phyloP scores from a whole-genome alignment of 2,797 vertebrate species.

The Mormyrus proboscirostris region DNA sequence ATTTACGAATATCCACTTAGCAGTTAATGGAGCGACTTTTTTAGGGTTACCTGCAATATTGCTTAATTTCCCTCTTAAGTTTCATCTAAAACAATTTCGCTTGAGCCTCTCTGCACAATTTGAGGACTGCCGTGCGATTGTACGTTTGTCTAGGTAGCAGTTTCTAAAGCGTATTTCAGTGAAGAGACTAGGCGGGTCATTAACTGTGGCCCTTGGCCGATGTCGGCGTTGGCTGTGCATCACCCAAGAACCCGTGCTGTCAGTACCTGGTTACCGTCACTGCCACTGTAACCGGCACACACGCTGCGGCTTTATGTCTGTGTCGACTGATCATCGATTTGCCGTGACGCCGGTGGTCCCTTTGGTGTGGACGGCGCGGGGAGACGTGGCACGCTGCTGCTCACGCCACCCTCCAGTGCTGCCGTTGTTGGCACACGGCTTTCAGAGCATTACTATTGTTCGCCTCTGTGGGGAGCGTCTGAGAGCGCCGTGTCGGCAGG shows the following conservation, averaged over 20 bases:
- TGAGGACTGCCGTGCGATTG: neutral
- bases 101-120: neutral
- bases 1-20: neutral
- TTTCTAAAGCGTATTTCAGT: neutral
- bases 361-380: neutral
- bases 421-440: neutral
- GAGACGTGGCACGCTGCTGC: neutral
- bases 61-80: neutral
- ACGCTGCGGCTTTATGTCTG: constrained; percentile 32
- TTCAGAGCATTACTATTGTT: neutral
- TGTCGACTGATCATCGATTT: constrained; percentile 34
- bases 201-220: neutral
- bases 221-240: neutral
- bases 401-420: neutral
- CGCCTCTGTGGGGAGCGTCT: constrained; percentile 6
- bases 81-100: neutral
- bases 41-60: neutral
- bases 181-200: constrained; percentile 16
- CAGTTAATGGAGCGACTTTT: neutral
- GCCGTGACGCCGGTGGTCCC: constrained; percentile 6
- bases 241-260: constrained; percentile 16
- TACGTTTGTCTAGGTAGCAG: neutral
- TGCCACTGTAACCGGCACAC: constrained; percentile 31
- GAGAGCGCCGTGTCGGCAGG: neutral
- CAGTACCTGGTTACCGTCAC: constrained; percentile 20